Conservation (phyloP, 2,888 invertebrate species). For the Aphrophora alni region DNA sequence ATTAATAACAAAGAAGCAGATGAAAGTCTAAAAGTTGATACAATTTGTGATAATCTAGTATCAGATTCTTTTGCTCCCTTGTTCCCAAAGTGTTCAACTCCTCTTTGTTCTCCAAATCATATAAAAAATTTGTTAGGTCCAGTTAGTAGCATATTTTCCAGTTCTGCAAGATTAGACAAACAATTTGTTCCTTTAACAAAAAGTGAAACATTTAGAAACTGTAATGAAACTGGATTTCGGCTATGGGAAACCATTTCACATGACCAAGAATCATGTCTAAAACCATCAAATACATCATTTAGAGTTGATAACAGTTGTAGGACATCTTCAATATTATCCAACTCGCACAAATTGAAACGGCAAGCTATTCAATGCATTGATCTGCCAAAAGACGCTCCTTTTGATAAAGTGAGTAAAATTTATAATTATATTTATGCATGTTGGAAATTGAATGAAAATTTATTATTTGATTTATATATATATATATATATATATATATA, state of each 20-base stretch:
- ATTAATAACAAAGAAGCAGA: background rate
- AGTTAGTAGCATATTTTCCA: conserved; percentile 32
- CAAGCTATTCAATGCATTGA: conserved; percentile 17
- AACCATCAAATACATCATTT: background rate
- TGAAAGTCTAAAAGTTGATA: background rate
- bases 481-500: too few species aligned
- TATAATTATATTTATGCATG: background rate
- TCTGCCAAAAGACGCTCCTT: conserved; percentile 32
- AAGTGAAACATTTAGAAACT: background rate
- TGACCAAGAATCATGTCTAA: background rate
- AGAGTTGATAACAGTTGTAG: background rate
- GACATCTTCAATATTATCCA: background rate
- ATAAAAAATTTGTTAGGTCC: conserved; percentile 27
- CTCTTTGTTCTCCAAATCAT: background rate
- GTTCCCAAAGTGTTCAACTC: conserved; percentile 5
- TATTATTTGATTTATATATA: too few species aligned
- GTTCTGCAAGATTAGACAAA: conserved; percentile 33
- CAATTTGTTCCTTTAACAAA: conserved; percentile 29
- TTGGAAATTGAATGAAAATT: too few species aligned
- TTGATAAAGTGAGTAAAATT: conserved; percentile 32
- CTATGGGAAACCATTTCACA: background rate
- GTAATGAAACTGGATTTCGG: background rate
- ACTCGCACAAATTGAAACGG: background rate
- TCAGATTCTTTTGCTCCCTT: background rate
- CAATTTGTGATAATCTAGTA: background rate